These are phyloP conservation scores for Araneus ventricosus DNA, from an alignment of 1,140 invertebrate species.

Conservation along the genomic window DNA sequence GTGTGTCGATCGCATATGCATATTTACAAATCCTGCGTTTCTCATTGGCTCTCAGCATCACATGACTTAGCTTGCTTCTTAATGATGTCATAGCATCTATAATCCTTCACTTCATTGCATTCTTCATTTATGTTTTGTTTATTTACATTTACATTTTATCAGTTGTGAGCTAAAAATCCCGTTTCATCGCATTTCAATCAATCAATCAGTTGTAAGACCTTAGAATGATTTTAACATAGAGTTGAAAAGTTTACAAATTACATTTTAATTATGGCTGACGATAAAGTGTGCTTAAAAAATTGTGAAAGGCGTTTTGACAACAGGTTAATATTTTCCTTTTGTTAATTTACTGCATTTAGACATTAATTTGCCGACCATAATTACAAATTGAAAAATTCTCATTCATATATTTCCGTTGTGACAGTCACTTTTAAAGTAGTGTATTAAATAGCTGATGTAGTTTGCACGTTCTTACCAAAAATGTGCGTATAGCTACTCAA, in stretches of 20 bases:
- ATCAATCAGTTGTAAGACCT: too few relatives aligned
- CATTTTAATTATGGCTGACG: not conserved
- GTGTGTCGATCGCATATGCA: too few relatives aligned
- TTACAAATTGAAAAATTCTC: not conserved
- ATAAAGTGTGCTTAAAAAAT: constrained; percentile 1
- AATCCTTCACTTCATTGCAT: too few relatives aligned
- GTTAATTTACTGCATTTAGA: not conserved
- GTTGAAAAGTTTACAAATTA: not conserved
- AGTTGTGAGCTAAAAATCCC: too few relatives aligned
- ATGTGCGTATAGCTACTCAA: not conserved
- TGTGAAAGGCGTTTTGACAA: constrained; percentile 26
- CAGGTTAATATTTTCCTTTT: not conserved
- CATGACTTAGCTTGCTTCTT: too few relatives aligned
- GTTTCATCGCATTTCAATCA: too few relatives aligned
- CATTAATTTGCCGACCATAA: not conserved
- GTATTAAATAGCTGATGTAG: not conserved
- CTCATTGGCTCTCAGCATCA: too few relatives aligned
- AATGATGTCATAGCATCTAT: too few relatives aligned
- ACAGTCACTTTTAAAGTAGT: not conserved
- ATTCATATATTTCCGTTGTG: not conserved
- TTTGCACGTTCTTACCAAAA: not conserved
- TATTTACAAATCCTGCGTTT: too few relatives aligned
- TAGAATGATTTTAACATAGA: not conserved
- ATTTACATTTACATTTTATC: too few relatives aligned
- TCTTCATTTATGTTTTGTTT: too few relatives aligned